phyloP scores from a whole-genome alignment of 2,113 vertebrate species.

The Pedetes capensis region DNA sequence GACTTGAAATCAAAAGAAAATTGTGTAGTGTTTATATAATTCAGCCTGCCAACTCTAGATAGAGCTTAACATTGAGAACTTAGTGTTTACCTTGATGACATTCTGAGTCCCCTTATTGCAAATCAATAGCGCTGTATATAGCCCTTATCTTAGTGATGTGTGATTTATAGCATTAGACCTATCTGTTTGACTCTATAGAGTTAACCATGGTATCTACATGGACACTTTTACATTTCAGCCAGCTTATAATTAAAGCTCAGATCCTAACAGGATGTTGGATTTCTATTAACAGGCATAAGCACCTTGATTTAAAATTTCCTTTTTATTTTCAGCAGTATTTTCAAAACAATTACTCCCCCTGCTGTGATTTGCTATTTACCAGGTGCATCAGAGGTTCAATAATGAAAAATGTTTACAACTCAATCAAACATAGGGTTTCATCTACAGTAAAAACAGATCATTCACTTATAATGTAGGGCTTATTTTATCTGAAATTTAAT shows the following conservation, averaged over 20 bases:
- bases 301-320: slow-evolving; percentile 34
- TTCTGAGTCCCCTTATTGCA: neutral
- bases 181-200: neutral
- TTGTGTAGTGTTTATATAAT: neutral
- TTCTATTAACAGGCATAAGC: slow-evolving; percentile 46
- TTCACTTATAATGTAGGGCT: slow-evolving; percentile 4
- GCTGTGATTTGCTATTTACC: slow-evolving; percentile 61
- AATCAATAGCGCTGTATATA: neutral
- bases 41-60: neutral
- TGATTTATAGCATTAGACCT: neutral
- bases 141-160: neutral
- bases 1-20: neutral
- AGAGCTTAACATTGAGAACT: neutral
- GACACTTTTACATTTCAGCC: neutral
- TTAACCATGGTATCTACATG: neutral
- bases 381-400: slow-evolving; percentile 55
- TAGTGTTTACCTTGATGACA: neutral
- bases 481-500: slow-evolving; percentile 43
- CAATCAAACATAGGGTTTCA: slow-evolving; percentile 36
- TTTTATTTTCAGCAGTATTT: slow-evolving; percentile 67
- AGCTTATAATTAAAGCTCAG: slow-evolving; percentile 61
- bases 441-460: neutral
- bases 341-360: slow-evolving; percentile 63
- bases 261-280: neutral
- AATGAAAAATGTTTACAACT: slow-evolving; percentile 52